Evolutionary conservation across 2,888 invertebrate species (phyloP).

Genomic region (Labia minor): DNA sequence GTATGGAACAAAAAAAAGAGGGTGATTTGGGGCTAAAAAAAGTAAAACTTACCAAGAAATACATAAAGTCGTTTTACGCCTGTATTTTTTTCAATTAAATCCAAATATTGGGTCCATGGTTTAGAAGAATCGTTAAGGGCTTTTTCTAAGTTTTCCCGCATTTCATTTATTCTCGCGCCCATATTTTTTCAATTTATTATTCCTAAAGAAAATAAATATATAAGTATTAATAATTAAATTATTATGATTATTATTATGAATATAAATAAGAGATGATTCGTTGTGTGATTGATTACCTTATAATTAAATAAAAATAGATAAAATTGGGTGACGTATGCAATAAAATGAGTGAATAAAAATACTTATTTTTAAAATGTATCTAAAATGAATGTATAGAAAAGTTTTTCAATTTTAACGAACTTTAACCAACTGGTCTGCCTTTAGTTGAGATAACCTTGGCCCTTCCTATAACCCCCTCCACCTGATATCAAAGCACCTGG

Average conservation of each 20-base stretch:
- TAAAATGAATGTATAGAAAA: no score
- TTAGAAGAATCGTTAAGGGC: conserved; percentile 54
- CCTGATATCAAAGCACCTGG: no score
- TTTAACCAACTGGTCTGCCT: no score
- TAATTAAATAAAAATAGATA: not conserved
- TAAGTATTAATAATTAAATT: conserved; percentile 4
- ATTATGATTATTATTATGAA: conserved; percentile 14
- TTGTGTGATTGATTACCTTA: no score
- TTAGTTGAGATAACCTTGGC: no score
- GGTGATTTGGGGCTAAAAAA: no score
- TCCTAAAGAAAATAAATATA: not conserved
- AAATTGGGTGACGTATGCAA: not conserved
- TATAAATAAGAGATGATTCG: not conserved
- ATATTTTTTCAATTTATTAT: no score
- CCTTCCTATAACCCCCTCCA: not conserved
- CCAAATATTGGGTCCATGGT: conserved; percentile 60
- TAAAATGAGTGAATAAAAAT: no score
- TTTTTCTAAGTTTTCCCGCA: conserved; percentile 49
- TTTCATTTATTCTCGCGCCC: conserved; percentile 39
- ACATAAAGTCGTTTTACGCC: conserved; percentile 64
- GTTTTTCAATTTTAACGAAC: not conserved
- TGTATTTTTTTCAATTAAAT: conserved; percentile 55
- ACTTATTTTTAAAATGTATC: no score
- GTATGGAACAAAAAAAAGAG: no score
- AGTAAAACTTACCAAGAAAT: conserved; percentile 68